Percentiles rank a stretch among this genome's conserved stretches.
Evolutionary conservation across 2,888 invertebrate genomes (phyloP).

Genomic region (Clunio marinus): DNA sequence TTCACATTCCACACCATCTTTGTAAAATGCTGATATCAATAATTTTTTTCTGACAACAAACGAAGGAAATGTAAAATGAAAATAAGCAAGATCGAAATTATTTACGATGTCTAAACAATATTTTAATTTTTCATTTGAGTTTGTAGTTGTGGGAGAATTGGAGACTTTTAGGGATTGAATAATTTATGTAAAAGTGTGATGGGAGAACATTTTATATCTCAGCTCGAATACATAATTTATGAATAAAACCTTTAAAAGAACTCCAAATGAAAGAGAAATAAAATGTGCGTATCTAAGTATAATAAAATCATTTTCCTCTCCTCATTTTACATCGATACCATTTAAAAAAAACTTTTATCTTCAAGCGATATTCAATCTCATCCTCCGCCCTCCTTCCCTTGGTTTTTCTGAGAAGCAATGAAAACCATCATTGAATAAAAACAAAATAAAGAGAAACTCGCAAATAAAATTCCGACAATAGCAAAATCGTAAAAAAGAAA

Average conservation of each 20-base stretch:
- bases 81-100: constrained; percentile 20
- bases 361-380: neutral
- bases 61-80: neutral
- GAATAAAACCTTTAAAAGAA: no score
- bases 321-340: neutral
- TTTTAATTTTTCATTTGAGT: neutral
- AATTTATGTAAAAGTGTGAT: no score
- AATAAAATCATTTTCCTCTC: neutral
- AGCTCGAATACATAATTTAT: no score
- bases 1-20: neutral
- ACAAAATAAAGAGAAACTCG: no score
- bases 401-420: neutral
- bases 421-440: constrained; percentile 2
- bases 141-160: neutral
- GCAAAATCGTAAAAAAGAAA: constrained; percentile 16
- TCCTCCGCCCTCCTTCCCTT: neutral
- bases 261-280: neutral
- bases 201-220: no score
- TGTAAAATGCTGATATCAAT: neutral
- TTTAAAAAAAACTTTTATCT: neutral
- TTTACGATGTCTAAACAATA: constrained; percentile 19
- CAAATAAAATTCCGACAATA: neutral
- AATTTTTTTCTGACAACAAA: neutral
- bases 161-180: neutral
- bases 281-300: neutral